Conservation (phyloP, 2,888 invertebrate genomes). For the Tenthredo scrophulariae region DNA sequence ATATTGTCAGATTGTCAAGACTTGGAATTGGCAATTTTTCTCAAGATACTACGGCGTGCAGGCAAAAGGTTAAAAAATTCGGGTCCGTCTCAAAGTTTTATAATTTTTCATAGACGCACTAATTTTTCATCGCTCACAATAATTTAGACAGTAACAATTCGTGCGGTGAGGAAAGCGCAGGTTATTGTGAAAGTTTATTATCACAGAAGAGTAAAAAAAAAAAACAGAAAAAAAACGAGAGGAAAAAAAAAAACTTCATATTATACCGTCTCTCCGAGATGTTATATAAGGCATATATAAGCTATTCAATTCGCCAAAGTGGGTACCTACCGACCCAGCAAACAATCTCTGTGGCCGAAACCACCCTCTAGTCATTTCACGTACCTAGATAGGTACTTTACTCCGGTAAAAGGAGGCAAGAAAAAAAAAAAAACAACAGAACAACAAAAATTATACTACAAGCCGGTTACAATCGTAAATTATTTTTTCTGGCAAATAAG, state of each 20-base stretch:
- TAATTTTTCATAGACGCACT: slow-evolving; percentile 25
- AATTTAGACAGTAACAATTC: slow-evolving; percentile 2
- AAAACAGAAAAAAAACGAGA: neutral
- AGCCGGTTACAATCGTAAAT: neutral
- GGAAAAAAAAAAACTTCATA: neutral
- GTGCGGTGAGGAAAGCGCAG: neutral
- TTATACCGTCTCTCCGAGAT: neutral
- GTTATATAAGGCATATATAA: neutral
- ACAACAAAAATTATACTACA: neutral
- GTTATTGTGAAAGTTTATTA: slow-evolving; percentile 36
- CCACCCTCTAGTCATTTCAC: neutral
- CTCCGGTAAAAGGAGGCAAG: neutral
- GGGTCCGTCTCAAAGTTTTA: neutral
- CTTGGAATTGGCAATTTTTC: slow-evolving; percentile 41
- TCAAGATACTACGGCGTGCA: neutral
- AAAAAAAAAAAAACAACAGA: too few relatives aligned
- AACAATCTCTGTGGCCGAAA: slow-evolving; percentile 7
- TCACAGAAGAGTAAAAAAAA: neutral
- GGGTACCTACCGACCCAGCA: neutral
- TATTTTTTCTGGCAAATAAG: neutral
- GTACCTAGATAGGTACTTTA: neutral
- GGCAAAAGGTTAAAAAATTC: neutral
- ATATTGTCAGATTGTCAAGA: slow-evolving; percentile 42
- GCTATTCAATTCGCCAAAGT: slow-evolving; percentile 1
- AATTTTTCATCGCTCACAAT: slow-evolving; percentile 10